These are phyloP conservation scores for Gonatopus flavifemur DNA, from an alignment of 1,140 invertebrate species.

Conservation along the genomic window DNA sequence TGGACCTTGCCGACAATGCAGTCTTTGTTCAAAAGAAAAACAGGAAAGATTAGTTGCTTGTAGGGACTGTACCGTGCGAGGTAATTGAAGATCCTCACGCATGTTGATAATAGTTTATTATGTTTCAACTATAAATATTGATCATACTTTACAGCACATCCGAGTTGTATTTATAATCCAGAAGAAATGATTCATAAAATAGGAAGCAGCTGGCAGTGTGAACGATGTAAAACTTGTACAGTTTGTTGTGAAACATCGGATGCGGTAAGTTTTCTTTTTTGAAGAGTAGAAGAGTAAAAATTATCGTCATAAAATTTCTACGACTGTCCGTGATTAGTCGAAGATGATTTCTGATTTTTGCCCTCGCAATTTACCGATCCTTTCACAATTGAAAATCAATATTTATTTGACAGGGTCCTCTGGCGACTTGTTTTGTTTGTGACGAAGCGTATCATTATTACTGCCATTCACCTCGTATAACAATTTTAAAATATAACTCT, in stretches of 20 bases:
- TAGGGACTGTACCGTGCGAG: constrained; percentile 78
- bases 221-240: constrained; percentile 71
- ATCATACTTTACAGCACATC: constrained; percentile 61
- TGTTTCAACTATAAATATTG: constrained; percentile 9
- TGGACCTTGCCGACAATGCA: constrained; percentile 57
- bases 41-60: constrained; percentile 72
- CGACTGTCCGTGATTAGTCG: too few relatives aligned
- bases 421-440: constrained; percentile 79
- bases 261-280: constrained; percentile 61
- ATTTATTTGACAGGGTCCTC: constrained; percentile 42
- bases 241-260: constrained; percentile 72
- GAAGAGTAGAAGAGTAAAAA: constrained; percentile 15
- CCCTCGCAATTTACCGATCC: too few relatives aligned
- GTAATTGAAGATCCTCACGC: too few relatives aligned
- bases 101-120: constrained; percentile 7
- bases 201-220: constrained; percentile 72
- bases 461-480: constrained; percentile 70
- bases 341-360: too few relatives aligned
- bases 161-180: constrained; percentile 65
- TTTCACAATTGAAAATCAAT: too few relatives aligned
- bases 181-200: constrained; percentile 67
- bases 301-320: constrained; percentile 5
- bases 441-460: constrained; percentile 79
- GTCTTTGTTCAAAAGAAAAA: constrained; percentile 54
- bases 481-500: constrained; percentile 30